Evolutionary conservation across 1,140 invertebrate genomes (phyloP), one percentile per base, ranked within the genome.

Genomic region (Saxidomus purpurata): DNA sequence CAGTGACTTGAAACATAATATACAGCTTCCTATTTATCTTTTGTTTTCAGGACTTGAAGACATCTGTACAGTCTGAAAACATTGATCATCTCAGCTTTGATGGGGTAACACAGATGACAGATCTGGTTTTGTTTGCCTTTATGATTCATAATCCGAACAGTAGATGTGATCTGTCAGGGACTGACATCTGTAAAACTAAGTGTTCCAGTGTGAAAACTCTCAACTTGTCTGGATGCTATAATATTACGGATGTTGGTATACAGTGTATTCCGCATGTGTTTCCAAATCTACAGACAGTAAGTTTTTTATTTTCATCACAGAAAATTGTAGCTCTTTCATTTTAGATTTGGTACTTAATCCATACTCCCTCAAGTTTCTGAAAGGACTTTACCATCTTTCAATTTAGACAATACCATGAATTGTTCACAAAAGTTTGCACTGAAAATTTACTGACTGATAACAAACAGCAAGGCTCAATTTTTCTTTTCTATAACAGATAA

Each of bases 261-360:
- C 31, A 59, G 17, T 82, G 36, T 67, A 59, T 59, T 40, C 25
- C 80, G 25, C 22, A 82, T 4, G 9, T 82, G 34, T 82, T 82
- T 67, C 80, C 80, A 25, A 82, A 82, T 19, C 52, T 82, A 13
- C 43, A 13, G 0, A 25, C 55, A 11, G 80, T 82, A 67, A 82
- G 77, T 80, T 9, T 36, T 59, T 80, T 52, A 13, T 77, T 47
- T 52, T 77, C 38, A 47, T n/a, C 47, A 34, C 13, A 34, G 34
- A 17, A 71, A 6, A n/a, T n/a, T n/a, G n/a, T n/a, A n/a, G n/a
- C n/a, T n/a, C n/a, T n/a, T n/a, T n/a, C n/a, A n/a, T n/a, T n/a
- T n/a, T n/a, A n/a, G n/a, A n/a, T n/a, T n/a, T n/a, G n/a, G n/a
- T n/a, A n/a, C n/a, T n/a, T n/a, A n/a, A n/a, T n/a, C n/a, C n/a